A percentile compares a stretch with the other conserved stretches of the same genome.
phyloP scores from a whole-genome alignment of 1,140 invertebrate genomes.

The Nixonia krombeini region DNA sequence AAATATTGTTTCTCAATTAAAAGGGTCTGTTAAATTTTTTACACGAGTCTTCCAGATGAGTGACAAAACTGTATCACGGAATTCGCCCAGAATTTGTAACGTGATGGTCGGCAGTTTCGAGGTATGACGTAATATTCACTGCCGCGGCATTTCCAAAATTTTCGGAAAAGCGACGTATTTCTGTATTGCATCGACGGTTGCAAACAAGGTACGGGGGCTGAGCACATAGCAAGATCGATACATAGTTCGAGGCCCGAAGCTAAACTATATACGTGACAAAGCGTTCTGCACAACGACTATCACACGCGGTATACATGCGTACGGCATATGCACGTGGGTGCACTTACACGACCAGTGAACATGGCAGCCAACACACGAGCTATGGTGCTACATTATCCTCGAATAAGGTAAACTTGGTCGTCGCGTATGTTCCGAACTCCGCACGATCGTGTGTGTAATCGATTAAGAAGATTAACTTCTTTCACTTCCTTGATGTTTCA shows the following conservation, averaged over 20 bases:
- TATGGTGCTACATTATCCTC: constrained; percentile 18
- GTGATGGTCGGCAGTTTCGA: too few relatives aligned
- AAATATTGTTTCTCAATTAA: too few relatives aligned
- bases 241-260: constrained; percentile 59
- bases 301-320: constrained; percentile 40
- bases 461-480: too few relatives aligned
- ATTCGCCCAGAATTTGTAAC: too few relatives aligned
- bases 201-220: constrained; percentile 37
- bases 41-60: too few relatives aligned
- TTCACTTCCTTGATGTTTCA: too few relatives aligned
- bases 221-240: constrained; percentile 58
- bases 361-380: constrained; percentile 19
- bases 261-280: constrained; percentile 55
- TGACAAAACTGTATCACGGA: too few relatives aligned
- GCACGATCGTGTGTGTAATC: constrained; percentile 6
- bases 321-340: constrained; percentile 43
- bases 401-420: constrained; percentile 38
- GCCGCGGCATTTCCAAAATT: background rate
- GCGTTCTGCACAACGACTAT: constrained; percentile 41
- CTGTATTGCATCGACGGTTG: constrained; percentile 32
- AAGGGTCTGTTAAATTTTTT: too few relatives aligned
- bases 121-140: background rate
- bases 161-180: background rate
- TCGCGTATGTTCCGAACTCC: constrained; percentile 28
- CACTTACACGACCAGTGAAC: constrained; percentile 22